phyloP scores from a whole-genome alignment of 2,113 vertebrate genomes.

The Amazona guildingii region DNA sequence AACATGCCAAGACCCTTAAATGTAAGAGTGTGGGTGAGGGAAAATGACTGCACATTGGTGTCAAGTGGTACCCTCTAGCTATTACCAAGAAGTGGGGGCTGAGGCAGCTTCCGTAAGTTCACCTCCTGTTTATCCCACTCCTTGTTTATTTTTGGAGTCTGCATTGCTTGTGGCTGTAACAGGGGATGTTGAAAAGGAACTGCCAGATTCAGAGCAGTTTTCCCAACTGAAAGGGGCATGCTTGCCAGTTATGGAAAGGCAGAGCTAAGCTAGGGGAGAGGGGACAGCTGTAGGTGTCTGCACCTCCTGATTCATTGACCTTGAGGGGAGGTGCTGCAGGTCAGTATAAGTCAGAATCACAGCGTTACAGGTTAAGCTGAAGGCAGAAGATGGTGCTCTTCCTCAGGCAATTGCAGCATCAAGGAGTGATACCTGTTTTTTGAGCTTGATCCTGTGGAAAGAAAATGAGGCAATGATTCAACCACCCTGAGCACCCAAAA shows the following conservation, averaged over 20 bases:
- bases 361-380: not conserved
- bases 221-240: not conserved
- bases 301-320: not conserved
- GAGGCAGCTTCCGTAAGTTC: slow-evolving; percentile 58
- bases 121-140: slow-evolving; percentile 56
- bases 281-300: not conserved
- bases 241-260: not conserved
- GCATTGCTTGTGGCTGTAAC: not conserved
- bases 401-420: not conserved
- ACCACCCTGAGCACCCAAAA: not conserved
- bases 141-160: slow-evolving; percentile 46
- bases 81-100: not conserved
- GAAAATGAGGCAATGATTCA: not conserved
- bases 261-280: not conserved
- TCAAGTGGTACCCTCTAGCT: not conserved
- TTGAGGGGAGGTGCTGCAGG: not conserved
- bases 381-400: not conserved
- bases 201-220: not conserved
- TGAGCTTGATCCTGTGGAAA: not conserved
- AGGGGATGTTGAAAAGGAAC: slow-evolving; percentile 3
- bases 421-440: not conserved
- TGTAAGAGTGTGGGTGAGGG: not conserved
- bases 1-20: not conserved
- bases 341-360: not conserved
- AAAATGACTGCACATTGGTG: not conserved